These are phyloP conservation scores for Diadophis punctatus DNA, from an alignment of 2,113 vertebrate species.

Conservation along the genomic window DNA sequence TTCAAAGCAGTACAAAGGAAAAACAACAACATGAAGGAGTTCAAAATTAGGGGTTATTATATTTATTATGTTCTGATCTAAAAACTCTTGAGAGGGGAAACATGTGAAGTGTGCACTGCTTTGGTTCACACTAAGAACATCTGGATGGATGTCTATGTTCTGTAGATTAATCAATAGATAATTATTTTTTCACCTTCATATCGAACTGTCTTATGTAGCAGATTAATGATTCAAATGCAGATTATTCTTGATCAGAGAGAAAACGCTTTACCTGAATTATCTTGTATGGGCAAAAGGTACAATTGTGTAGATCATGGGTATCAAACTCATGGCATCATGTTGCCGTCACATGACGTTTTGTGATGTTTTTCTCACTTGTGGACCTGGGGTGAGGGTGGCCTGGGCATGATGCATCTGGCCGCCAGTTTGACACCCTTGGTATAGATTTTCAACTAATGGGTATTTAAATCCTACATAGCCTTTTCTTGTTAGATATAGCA, in stretches of 20 bases:
- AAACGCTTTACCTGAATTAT: background rate
- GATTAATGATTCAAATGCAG: background rate
- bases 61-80: background rate
- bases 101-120: background rate
- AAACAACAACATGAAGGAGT: background rate
- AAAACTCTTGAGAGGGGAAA: background rate
- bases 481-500: background rate
- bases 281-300: background rate
- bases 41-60: background rate
- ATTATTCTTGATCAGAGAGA: background rate
- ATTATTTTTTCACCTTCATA: background rate
- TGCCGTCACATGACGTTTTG: too few relatives aligned
- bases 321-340: too few relatives aligned
- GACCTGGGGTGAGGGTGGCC: too few relatives aligned
- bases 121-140: background rate
- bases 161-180: background rate
- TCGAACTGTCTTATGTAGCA: background rate
- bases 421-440: background rate
- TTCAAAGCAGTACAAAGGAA: conserved; percentile 37
- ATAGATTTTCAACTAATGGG: background rate
- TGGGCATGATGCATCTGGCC: too few relatives aligned
- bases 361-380: too few relatives aligned
- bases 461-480: background rate
- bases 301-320: background rate
- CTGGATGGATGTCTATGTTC: background rate